A percentile compares a stretch with the other conserved stretches of the same genome.
Conservation (phyloP, 2,888 invertebrate species). For the Falcaria lacertinaria region DNA sequence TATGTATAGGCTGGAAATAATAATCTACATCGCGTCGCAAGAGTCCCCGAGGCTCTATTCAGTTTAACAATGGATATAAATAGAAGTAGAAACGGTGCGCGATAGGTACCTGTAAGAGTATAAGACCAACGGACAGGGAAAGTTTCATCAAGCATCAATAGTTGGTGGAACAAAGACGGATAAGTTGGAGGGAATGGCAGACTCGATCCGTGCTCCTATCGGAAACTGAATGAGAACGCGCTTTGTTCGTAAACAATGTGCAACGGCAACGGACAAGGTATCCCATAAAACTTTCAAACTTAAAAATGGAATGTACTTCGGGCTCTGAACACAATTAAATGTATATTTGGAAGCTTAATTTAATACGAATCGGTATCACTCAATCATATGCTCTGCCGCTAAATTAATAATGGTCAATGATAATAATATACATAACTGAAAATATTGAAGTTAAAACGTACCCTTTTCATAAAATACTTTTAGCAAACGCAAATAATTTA, state of each 20-base stretch:
- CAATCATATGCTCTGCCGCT: too few relatives aligned
- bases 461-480: too few relatives aligned
- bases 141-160: conserved; percentile 62
- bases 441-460: too few relatives aligned
- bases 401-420: too few relatives aligned
- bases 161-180: conserved; percentile 61
- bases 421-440: too few relatives aligned
- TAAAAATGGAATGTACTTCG: conserved; percentile 43
- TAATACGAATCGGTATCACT: too few relatives aligned
- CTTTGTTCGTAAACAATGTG: conserved; percentile 72
- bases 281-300: conserved; percentile 55
- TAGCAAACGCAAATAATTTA: too few relatives aligned
- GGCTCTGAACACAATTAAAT: too few relatives aligned
- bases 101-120: conserved; percentile 24
- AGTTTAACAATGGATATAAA: neutral
- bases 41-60: neutral
- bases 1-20: too few relatives aligned
- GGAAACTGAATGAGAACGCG: conserved; percentile 47
- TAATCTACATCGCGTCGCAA: too few relatives aligned
- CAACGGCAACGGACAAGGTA: conserved; percentile 51
- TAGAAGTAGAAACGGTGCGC: conserved; percentile 5
- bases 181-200: conserved; percentile 53
- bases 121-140: conserved; percentile 32
- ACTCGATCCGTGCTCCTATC: conserved; percentile 48
- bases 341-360: too few relatives aligned